phyloP scores from a whole-genome alignment of 2,888 invertebrate species.

The Chymomyza fuscimana region DNA sequence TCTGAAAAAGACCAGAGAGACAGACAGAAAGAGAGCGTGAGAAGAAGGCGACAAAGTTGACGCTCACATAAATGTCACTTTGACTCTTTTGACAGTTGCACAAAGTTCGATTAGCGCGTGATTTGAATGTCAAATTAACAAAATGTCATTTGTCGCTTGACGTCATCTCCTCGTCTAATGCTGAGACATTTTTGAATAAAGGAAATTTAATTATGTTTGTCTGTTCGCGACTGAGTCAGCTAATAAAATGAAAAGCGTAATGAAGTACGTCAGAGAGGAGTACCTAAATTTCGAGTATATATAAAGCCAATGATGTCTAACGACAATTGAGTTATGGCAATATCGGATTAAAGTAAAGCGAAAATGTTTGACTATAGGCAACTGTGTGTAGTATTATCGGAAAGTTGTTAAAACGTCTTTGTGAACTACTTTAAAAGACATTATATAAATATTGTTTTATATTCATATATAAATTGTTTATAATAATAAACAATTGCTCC shows the following conservation, averaged over 20 bases:
- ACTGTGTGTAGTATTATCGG: too few species aligned
- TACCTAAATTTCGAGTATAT: not conserved
- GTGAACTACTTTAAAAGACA: too few species aligned
- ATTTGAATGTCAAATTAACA: conserved; percentile 62
- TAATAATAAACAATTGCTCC: too few species aligned
- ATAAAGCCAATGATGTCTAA: not conserved
- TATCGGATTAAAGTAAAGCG: too few species aligned
- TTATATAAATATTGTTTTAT: too few species aligned
- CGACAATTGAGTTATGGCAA: too few species aligned
- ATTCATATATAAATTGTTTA: too few species aligned
- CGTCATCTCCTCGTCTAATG: not conserved
- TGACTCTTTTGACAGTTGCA: conserved; percentile 62
- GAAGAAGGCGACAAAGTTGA: conserved; percentile 45
- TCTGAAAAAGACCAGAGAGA: not conserved
- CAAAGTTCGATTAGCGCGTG: conserved; percentile 61
- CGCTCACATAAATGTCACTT: conserved; percentile 66
- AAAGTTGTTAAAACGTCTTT: too few species aligned
- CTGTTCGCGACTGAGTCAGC: not conserved
- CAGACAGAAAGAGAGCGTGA: conserved; percentile 3
- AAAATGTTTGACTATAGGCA: too few species aligned
- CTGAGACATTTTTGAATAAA: not conserved
- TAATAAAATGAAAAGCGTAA: not conserved
- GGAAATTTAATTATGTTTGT: not conserved
- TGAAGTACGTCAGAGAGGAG: not conserved
- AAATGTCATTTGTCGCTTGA: conserved; percentile 24